These are phyloP conservation scores for Delia radicum DNA, from an alignment of 1,140 invertebrate species.

Conservation along the genomic window DNA sequence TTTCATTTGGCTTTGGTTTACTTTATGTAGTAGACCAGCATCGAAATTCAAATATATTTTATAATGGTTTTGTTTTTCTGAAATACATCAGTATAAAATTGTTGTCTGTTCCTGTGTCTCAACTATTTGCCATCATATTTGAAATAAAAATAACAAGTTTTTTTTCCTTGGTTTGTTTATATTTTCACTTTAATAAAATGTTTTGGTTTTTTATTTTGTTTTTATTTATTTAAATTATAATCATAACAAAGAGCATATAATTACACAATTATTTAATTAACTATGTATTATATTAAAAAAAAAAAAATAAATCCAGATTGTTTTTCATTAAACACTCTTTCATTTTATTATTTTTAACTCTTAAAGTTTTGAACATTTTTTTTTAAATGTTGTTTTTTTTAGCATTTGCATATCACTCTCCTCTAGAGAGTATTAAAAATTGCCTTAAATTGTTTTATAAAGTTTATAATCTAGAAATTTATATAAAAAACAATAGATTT, in stretches of 20 bases:
- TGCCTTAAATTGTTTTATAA: neutral
- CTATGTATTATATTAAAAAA: neutral
- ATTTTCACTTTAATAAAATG: constrained; percentile 3
- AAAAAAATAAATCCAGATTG: neutral
- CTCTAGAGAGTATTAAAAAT: neutral
- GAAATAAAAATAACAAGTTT: neutral
- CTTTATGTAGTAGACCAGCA: neutral
- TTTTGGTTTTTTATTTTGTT: neutral
- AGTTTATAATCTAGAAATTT: constrained; percentile 2
- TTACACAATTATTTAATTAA: neutral
- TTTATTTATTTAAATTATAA: neutral
- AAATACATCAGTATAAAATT: neutral
- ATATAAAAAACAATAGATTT: constrained; percentile 17
- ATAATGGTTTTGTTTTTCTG: no score
- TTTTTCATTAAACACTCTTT: neutral
- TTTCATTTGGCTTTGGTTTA: no score
- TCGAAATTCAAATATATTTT: no score
- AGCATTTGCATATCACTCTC: neutral
- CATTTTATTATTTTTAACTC: neutral
- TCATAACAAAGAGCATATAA: neutral
- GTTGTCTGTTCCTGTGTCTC: neutral
- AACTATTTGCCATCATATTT: no score
- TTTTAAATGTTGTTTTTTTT: neutral
- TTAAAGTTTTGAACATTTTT: neutral
- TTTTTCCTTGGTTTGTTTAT: neutral